Conservation (phyloP, 2,113 vertebrate genomes). For the Aix galericulata region DNA sequence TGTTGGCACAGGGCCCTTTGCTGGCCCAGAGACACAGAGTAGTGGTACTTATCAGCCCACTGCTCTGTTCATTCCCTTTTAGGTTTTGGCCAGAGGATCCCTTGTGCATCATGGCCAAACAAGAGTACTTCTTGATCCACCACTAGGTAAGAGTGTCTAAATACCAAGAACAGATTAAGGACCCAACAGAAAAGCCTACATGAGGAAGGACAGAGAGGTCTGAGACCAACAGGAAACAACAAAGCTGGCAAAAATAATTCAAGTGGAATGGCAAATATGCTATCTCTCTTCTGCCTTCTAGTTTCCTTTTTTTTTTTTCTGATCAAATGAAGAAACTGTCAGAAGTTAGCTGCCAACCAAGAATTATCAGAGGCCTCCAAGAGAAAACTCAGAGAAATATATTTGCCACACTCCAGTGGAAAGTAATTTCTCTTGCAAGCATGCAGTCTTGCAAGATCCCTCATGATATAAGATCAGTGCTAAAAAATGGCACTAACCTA, state of each 20-base stretch:
- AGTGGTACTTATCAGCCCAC: background rate
- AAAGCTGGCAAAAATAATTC: background rate
- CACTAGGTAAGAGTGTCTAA: constrained; percentile 4
- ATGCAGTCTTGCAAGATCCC: background rate
- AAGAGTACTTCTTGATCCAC: background rate
- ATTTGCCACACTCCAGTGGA: background rate
- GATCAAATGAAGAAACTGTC: background rate
- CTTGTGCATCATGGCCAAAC: constrained; percentile 40
- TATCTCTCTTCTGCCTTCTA: background rate
- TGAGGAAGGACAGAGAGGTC: background rate
- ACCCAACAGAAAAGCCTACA: background rate
- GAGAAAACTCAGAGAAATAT: background rate
- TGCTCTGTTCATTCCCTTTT: background rate
- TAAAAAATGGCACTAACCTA: background rate
- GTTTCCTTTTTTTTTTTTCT: background rate
- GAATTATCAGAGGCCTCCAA: background rate
- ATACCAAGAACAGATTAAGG: background rate
- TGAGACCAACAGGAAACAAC: background rate
- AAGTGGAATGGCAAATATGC: background rate
- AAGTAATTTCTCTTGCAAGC: background rate
- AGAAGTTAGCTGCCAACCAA: background rate
- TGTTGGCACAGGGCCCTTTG: background rate
- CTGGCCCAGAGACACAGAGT: background rate
- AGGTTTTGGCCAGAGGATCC: constrained; percentile 60
- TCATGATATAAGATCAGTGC: background rate